phyloP scores from a whole-genome alignment of 2,888 invertebrate species.

The Dorcus hopei region DNA sequence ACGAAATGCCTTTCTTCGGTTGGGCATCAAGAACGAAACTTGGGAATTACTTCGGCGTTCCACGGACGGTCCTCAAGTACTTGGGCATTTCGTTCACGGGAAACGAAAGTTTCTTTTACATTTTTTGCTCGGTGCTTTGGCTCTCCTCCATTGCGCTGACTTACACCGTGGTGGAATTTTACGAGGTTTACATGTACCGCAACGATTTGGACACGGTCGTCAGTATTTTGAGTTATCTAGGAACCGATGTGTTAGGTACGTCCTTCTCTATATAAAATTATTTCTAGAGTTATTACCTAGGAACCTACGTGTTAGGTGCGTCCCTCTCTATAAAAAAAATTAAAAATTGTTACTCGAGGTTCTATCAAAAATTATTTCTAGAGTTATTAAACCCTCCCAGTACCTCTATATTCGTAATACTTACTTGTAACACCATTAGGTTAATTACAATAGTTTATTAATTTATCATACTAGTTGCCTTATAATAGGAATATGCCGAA shows the following conservation, averaged over 20 bases:
- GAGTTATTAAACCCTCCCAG: not conserved
- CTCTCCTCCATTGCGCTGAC: slow-evolving; percentile 10
- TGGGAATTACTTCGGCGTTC: slow-evolving; percentile 12
- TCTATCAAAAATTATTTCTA: too few species aligned
- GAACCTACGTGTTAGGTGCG: too few species aligned
- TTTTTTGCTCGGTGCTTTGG: slow-evolving; percentile 9
- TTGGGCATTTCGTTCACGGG: slow-evolving; percentile 13
- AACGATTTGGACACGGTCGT: slow-evolving; percentile 13
- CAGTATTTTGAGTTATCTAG: slow-evolving; percentile 17
- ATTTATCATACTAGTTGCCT: too few species aligned
- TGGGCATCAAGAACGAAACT: not conserved
- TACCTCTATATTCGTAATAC: not conserved
- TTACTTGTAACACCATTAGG: too few species aligned
- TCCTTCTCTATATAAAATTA: not conserved
- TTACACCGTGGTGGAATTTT: slow-evolving; percentile 15
- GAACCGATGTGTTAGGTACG: slow-evolving; percentile 16
- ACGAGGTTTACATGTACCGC: slow-evolving; percentile 13
- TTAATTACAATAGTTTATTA: too few species aligned
- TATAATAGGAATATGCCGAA: too few species aligned
- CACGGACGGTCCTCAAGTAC: slow-evolving; percentile 6
- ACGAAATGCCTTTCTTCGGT: not conserved
- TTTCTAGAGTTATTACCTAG: too few species aligned
- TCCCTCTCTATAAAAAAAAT: too few species aligned
- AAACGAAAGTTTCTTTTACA: slow-evolving; percentile 5
- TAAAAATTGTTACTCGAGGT: too few species aligned